Percentiles rank a stretch among this genome's conserved stretches.
Evolutionary conservation across 2,888 invertebrate genomes (phyloP).

Genomic region (Caradrina clavipalpis): DNA sequence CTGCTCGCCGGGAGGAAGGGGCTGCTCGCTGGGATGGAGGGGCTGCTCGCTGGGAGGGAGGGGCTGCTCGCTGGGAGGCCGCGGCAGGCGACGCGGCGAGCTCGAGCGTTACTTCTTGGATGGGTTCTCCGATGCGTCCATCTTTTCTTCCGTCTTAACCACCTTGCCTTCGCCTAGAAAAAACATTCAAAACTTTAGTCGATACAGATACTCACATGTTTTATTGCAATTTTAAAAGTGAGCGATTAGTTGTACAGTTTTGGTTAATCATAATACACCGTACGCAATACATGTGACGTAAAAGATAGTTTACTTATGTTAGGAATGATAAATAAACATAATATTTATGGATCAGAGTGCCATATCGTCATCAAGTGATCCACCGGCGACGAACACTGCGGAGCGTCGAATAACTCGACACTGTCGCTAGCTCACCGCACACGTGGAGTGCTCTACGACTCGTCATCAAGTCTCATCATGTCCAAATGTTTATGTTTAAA

Average conservation of each 20-base stretch:
- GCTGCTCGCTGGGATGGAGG: not conserved
- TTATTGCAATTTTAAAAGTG: no score
- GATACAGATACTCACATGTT: no score
- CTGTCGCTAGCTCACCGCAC: conserved; percentile 44
- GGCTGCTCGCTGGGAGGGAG: conserved; percentile 11
- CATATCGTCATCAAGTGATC: conserved; percentile 7
- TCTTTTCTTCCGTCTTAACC: conserved; percentile 88
- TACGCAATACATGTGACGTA: no score
- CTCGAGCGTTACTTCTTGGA: conserved; percentile 76
- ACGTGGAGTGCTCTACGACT: conserved; percentile 70
- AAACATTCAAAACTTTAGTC: not conserved
- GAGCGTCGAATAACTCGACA: conserved; percentile 71
- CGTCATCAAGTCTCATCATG: conserved; percentile 83
- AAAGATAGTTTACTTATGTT: no score
- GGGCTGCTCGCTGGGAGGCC: conserved; percentile 12
- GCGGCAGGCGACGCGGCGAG: conserved; percentile 5
- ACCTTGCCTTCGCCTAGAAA: conserved; percentile 87
- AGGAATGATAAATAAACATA: no score
- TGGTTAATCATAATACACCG: no score
- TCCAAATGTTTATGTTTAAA: conserved; percentile 33
- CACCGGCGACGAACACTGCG: conserved; percentile 27
- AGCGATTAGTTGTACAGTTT: no score
- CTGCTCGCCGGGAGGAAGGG: not conserved
- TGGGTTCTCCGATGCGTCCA: conserved; percentile 81
- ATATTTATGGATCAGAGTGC: conserved; percentile 11